Conservation (phyloP, 2,797 vertebrate genomes). For the Acropternis orthonyx region DNA sequence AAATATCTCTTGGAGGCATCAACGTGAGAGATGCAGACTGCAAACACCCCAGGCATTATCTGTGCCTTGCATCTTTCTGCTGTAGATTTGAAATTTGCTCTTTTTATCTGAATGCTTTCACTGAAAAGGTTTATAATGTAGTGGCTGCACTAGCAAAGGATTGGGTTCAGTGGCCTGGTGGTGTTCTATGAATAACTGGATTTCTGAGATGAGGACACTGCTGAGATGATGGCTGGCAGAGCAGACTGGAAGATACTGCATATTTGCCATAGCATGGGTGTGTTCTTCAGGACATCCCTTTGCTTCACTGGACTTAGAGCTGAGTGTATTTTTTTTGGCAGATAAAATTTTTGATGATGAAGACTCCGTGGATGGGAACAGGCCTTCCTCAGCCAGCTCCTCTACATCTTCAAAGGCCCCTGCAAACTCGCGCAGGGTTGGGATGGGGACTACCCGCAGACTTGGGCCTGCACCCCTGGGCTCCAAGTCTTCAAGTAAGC, state of each 20-base stretch:
- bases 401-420: slow-evolving; percentile 89
- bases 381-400: slow-evolving; percentile 91
- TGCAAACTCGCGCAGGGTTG: slow-evolving; percentile 81
- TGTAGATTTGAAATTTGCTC: background rate
- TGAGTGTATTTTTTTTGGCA: slow-evolving; percentile 63
- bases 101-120: background rate
- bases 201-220: background rate
- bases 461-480: slow-evolving; percentile 82
- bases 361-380: slow-evolving; percentile 95
- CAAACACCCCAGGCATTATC: background rate
- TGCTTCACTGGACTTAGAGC: background rate
- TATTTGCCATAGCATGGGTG: accelerated
- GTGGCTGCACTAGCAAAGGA: background rate
- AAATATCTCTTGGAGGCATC: background rate
- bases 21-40: background rate
- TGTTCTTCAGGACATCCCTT: background rate
- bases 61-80: background rate
- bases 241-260: background rate
- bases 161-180: background rate
- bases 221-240: background rate
- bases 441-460: slow-evolving; percentile 82
- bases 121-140: background rate
- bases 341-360: slow-evolving; percentile 99
- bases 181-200: background rate
- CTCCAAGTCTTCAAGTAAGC: slow-evolving; percentile 85